Base-by-base conservation (phyloP, 2,113 vertebrate genomes). In the Xiphophorus maculatus region DNA sequence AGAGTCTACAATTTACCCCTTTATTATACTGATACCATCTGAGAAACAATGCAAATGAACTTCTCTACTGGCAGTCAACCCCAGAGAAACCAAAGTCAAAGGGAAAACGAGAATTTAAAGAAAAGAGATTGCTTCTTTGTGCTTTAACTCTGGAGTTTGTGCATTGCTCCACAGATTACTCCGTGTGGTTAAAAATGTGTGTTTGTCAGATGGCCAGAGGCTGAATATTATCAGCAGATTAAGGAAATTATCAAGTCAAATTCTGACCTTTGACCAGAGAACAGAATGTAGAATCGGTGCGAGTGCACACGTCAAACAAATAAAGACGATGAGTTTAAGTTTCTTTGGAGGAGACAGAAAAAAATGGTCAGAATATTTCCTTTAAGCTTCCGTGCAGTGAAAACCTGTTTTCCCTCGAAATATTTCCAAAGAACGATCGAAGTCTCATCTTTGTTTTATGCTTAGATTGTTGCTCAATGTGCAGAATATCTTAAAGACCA, bases 241-340 rank as follows among this genome's bases (percentile, higher is more conserved):
- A 1, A 12, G 66, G 69, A 37, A 82, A 84, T 86, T 79, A 86
- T 79, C 66, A 85, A 86, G 72, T 81, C 83, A 77, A 48, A 84
- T 86, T 84, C 28, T 79, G 51, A 87, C 85, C 79, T 76, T 40
- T 69, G 74, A 79, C 81, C 77, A 48, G 37, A 69, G 40, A 77
- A 77, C 32, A 37, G 79, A 84, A 54, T 1, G 77, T 63, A 88
- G 25, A 88, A 77, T 72, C 44, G 70, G 35, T 48, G 64, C 64
- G 51, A 78, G 60, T 80, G 72, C 73, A 77, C 5, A 28, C 82
- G 81, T 79, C 63, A 76, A 79, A 89, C 80, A 89, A 85, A 89
- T 69, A 82, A 80, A 72, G 71, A 64, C 64, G 63, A 75, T 71
- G 63, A 71, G 78, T 80, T 88, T 40, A 42, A 85, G 71, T 88